phyloP scores from a whole-genome alignment of 1,140 invertebrate genomes.

The Oedothorax gibbosus region DNA sequence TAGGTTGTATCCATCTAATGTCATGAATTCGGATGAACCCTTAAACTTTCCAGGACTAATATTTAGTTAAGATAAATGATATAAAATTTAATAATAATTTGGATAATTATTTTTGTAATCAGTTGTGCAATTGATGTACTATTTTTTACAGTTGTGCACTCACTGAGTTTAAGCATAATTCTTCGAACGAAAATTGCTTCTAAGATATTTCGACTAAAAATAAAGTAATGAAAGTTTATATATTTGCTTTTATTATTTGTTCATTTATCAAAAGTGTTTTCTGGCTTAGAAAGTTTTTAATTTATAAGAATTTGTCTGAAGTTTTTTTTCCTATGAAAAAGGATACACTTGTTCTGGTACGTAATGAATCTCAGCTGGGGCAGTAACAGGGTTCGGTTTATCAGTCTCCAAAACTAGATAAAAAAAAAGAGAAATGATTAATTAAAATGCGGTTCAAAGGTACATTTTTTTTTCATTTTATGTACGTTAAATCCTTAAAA shows the following conservation, averaged over 20 bases:
- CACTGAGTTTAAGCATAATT: too few species aligned
- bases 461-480: too few species aligned
- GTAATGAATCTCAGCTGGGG: slow-evolving; percentile 73
- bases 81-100: too few species aligned
- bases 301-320: neutral
- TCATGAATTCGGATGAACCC: slow-evolving; percentile 63
- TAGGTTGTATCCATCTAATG: slow-evolving; percentile 74
- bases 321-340: slow-evolving; percentile 12
- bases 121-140: too few species aligned
- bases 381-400: slow-evolving; percentile 71
- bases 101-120: too few species aligned
- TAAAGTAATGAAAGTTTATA: too few species aligned
- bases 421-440: slow-evolving; percentile 25
- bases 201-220: too few species aligned
- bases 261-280: neutral
- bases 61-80: too few species aligned
- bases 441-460: neutral
- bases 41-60: too few species aligned
- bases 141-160: too few species aligned
- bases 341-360: slow-evolving; percentile 73
- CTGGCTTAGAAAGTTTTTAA: neutral
- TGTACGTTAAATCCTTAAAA: too few species aligned
- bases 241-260: neutral
- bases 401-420: slow-evolving; percentile 74
- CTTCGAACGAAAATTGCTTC: too few species aligned